These are phyloP conservation scores for Ceraclea dissimilis DNA, from an alignment of 2,888 invertebrate species.

Conservation along the genomic window DNA sequence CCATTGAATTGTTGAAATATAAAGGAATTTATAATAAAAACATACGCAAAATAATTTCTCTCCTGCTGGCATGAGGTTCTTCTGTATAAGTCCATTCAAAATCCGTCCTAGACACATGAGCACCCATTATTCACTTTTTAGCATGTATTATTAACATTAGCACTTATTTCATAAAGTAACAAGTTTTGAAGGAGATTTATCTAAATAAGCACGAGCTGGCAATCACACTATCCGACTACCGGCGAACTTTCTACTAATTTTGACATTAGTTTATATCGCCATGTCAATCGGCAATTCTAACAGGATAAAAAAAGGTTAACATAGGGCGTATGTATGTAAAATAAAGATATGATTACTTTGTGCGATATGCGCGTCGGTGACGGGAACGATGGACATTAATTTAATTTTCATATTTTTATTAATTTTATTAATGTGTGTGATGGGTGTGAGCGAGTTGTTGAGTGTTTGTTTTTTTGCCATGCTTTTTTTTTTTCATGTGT, in stretches of 20 bases:
- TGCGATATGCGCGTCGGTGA: too few relatives aligned
- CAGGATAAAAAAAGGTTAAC: too few relatives aligned
- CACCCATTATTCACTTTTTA: conserved; percentile 66
- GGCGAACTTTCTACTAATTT: conserved; percentile 1
- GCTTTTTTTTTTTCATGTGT: too few relatives aligned
- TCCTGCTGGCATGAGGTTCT: conserved; percentile 92
- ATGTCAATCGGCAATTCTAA: too few relatives aligned
- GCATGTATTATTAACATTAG: background rate
- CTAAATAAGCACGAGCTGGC: background rate
- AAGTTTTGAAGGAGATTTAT: background rate
- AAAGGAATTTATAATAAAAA: conserved; percentile 13
- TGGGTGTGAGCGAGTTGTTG: too few relatives aligned
- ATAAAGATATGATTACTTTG: too few relatives aligned
- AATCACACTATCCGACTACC: conserved; percentile 1
- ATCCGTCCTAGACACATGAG: conserved; percentile 85
- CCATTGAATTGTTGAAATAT: too few relatives aligned
- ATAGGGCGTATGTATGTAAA: too few relatives aligned
- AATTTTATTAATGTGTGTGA: too few relatives aligned
- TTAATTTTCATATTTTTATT: too few relatives aligned
- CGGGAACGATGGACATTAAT: too few relatives aligned
- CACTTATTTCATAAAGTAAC: background rate
- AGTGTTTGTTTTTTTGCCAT: too few relatives aligned
- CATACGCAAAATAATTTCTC: conserved; percentile 87
- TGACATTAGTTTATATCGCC: conserved; percentile 12
- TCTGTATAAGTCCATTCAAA: conserved; percentile 97